Evolutionary conservation across 2,797 vertebrate species (phyloP), one percentile per base, ranked within the genome.

Genomic region (Halcyon smyrnensis): DNA sequence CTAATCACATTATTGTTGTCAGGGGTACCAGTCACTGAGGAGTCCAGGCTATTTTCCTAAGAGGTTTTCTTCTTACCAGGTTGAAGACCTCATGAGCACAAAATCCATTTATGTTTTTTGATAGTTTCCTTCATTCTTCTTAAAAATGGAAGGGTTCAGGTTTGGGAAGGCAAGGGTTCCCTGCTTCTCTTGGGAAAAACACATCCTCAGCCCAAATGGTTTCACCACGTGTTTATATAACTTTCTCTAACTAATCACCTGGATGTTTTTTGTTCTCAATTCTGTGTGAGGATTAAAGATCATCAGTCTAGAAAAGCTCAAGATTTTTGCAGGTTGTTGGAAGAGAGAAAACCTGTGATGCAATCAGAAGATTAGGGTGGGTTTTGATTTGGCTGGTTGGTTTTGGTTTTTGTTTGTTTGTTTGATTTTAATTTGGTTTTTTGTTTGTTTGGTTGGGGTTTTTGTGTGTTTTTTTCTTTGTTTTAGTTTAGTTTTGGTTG

Each of bases 1-100:
- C 11, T 12, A 28, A n/a, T 9, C 25, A 6, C 17, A 3, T 30
- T 6, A 25, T 39, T 0, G 1, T 15, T 19, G 5, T 9, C 2
- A 3, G 36, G 32, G 12, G 27, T 6, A 28, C 45, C 1, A 4
- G 23, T 23, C 36, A 14, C 12, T 6, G 1, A 34, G 28, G 13
- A 27, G 6, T n/a, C 1, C 4, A 30, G 19, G 23, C 6, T 59
- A 2, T 39, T 59, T 88, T 67, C 11, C 36, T 11, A 15, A 41
- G 3, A 11, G n/a, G 54, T 87, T 24, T 70, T 46, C 39, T 19
- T 74, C 8, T 28, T 53, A 2, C 2, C 2, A 30, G 18, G 8
- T 32, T 83, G 48, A 28, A 67, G 34, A 59, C 1, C n/a, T 83
- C 5, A 36, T n/a, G 1, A 73, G 14, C n/a, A 48, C 9, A 28